A percentile compares a stretch with the other conserved stretches of the same genome.
Evolutionary conservation across 1,140 invertebrate genomes (phyloP).

Genomic region (Schlechtendalia chinensis): DNA sequence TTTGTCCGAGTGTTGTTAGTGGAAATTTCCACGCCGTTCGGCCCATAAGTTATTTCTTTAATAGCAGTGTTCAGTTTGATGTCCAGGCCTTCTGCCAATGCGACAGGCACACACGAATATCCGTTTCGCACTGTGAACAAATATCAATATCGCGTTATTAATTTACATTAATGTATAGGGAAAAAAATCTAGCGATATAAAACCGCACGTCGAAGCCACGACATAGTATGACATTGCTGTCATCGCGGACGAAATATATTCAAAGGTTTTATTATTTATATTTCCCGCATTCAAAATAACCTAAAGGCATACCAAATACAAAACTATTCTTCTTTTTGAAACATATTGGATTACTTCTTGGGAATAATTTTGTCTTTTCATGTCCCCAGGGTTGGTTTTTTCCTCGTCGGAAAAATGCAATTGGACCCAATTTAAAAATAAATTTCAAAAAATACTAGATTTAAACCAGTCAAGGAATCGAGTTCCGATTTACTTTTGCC

Average conservation of each 20-base stretch:
- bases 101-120: constrained; percentile 94
- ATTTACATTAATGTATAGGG: not conserved
- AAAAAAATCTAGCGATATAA: not conserved
- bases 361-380: constrained; percentile 21
- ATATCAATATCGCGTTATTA: constrained; percentile 50
- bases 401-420: not conserved
- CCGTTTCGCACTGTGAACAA: constrained; percentile 85
- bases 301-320: not conserved
- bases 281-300: constrained; percentile 16
- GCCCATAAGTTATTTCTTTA: constrained; percentile 66
- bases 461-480: constrained; percentile 4
- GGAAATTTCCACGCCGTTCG: constrained; percentile 74
- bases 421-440: constrained; percentile 29
- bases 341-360: constrained; percentile 15
- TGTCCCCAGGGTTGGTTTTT: constrained; percentile 13
- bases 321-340: constrained; percentile 3
- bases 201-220: not conserved
- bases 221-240: not conserved
- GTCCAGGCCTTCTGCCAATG: constrained; percentile 87
- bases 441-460: constrained; percentile 16
- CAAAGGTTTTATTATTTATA: constrained; percentile 18
- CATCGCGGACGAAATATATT: not conserved
- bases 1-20: constrained; percentile 73
- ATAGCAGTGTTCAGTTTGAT: constrained; percentile 89
- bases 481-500: constrained; percentile 4